Conservation (phyloP, 2,888 invertebrate species). For the Leptinotarsa tumamoca region DNA sequence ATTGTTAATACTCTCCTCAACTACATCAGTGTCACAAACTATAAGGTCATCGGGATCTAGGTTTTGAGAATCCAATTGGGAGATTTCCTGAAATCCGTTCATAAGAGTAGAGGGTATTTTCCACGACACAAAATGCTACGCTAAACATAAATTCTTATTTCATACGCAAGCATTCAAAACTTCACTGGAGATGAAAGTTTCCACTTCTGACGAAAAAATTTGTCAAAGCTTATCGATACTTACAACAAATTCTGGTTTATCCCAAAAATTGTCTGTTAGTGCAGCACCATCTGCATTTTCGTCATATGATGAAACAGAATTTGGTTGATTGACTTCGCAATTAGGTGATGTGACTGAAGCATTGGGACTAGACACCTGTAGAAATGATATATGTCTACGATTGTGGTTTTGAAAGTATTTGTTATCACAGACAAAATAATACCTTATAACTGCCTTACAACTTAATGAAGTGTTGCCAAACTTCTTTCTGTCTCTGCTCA, state of each 20-base stretch:
- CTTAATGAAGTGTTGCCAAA: no score
- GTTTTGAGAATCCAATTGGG: constrained; percentile 14
- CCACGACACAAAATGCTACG: no score
- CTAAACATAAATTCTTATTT: not conserved
- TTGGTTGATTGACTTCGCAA: constrained; percentile 28
- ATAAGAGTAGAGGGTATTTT: not conserved
- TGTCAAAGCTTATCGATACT: not conserved
- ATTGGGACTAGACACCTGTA: constrained; percentile 33
- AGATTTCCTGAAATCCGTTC: constrained; percentile 35
- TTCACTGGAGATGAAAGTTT: not conserved
- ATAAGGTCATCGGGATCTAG: constrained; percentile 31
- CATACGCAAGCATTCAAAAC: not conserved
- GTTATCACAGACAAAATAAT: no score
- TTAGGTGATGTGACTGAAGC: constrained; percentile 22
- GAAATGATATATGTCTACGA: not conserved
- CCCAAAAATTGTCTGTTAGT: constrained; percentile 39
- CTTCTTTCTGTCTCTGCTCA: no score
- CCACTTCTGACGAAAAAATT: not conserved
- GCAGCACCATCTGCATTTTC: constrained; percentile 22
- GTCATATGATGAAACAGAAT: constrained; percentile 30
- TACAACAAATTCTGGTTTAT: constrained; percentile 45
- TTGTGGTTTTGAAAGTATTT: no score
- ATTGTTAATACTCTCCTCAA: constrained; percentile 42
- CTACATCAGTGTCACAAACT: constrained; percentile 34
- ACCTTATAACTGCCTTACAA: no score